A percentile compares a stretch with the other conserved stretches of the same genome.
These are phyloP conservation scores for Zingel zingel DNA, from an alignment of 2,113 vertebrate genomes.

Conservation along the genomic window DNA sequence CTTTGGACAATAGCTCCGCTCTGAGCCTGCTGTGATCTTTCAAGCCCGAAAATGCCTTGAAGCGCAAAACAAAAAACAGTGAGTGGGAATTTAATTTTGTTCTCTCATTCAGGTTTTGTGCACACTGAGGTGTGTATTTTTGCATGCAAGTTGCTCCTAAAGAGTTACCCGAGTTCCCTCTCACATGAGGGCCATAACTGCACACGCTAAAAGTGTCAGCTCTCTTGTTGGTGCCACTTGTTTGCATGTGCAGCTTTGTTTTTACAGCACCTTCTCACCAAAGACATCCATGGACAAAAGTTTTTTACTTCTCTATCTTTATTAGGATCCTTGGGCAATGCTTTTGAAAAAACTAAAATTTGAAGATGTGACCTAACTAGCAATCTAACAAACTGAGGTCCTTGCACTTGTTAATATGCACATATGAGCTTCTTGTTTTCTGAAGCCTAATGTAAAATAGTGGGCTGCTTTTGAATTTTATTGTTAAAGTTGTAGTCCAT, in stretches of 20 bases:
- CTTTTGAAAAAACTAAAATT: background rate
- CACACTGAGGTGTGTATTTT: background rate
- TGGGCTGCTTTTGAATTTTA: too few relatives aligned
- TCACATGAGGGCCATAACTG: background rate
- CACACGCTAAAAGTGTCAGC: background rate
- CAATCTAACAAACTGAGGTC: background rate
- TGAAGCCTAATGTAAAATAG: background rate
- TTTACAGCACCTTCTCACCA: background rate
- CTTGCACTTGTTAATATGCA: background rate
- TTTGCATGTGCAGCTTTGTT: background rate
- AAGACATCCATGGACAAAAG: background rate
- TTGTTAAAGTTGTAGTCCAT: too few relatives aligned
- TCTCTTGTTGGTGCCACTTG: background rate
- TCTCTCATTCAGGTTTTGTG: background rate
- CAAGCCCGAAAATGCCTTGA: background rate
- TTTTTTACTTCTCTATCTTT: background rate
- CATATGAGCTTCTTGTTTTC: slow-evolving; percentile 15
- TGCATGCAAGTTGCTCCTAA: background rate
- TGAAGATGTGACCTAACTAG: background rate
- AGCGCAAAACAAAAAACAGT: background rate
- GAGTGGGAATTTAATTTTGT: background rate
- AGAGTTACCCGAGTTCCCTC: background rate
- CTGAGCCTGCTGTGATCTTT: background rate
- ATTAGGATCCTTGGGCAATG: background rate
- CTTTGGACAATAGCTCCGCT: background rate